Conservation (phyloP, 2,113 vertebrate genomes). For the Cichladusa arquata region DNA sequence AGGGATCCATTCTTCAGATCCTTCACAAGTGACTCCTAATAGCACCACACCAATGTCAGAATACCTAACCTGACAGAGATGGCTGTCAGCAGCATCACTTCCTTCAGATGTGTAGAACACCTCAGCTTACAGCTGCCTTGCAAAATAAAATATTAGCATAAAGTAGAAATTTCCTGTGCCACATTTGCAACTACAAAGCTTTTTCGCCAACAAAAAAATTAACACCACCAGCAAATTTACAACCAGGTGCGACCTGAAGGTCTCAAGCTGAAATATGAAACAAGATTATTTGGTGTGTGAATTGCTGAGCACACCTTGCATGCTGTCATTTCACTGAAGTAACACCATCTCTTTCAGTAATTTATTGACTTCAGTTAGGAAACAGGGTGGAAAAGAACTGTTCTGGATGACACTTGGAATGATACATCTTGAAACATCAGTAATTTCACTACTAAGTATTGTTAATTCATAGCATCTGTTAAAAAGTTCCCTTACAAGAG, state of each 20-base stretch:
- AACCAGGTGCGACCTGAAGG: not conserved
- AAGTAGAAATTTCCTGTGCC: not conserved
- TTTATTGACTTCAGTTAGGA: not conserved
- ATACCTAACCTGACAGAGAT: not conserved
- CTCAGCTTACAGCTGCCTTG: not conserved
- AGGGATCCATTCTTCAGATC: not conserved
- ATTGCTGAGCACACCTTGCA: not conserved
- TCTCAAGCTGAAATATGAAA: not conserved
- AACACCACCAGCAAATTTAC: not conserved
- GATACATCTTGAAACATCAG: not conserved
- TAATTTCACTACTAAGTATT: not conserved
- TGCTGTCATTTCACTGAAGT: not conserved
- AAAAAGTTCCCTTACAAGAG: not conserved
- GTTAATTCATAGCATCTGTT: not conserved
- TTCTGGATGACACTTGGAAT: not conserved
- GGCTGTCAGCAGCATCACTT: accelerated
- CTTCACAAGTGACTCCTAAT: not conserved
- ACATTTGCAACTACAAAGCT: not conserved
- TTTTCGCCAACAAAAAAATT: not conserved
- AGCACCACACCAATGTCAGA: not conserved
- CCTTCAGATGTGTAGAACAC: not conserved
- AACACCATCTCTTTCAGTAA: not conserved
- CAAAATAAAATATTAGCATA: not conserved
- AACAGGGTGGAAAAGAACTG: not conserved
- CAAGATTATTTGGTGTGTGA: not conserved